Evolutionary conservation across 2,888 invertebrate species (phyloP).

Genomic region (Nowickia ferox): DNA sequence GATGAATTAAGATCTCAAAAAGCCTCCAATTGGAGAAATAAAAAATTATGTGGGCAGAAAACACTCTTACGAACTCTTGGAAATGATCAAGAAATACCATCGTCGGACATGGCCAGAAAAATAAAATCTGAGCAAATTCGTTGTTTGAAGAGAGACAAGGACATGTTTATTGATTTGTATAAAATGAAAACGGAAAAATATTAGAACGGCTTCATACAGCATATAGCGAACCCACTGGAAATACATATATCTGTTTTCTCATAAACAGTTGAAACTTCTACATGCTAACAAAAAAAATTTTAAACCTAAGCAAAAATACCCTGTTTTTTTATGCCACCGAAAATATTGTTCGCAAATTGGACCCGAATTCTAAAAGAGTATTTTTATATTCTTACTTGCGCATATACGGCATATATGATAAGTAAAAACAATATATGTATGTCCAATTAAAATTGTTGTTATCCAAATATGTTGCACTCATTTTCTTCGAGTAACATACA

Average conservation of each 20-base stretch:
- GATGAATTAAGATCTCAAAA: too few species aligned
- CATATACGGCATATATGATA: not conserved
- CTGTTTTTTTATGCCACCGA: constrained; percentile 29
- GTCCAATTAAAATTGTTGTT: too few species aligned
- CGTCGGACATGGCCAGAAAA: constrained; percentile 3
- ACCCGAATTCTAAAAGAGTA: not conserved
- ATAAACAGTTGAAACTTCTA: not conserved
- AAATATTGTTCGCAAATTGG: not conserved
- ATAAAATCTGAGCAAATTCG: constrained; percentile 26
- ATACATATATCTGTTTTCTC: not conserved
- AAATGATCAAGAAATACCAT: constrained; percentile 22
- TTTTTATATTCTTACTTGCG: constrained; percentile 16
- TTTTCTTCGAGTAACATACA: too few species aligned
- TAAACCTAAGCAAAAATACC: constrained; percentile 15
- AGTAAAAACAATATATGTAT: not conserved
- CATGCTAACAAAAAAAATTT: not conserved
- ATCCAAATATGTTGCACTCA: too few species aligned
- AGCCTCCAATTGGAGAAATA: too few species aligned
- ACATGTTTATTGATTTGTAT: not conserved
- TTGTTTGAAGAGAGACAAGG: not conserved
- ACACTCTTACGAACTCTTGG: not conserved
- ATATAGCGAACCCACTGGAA: not conserved
- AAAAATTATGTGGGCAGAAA: too few species aligned
- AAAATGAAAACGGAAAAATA: constrained; percentile 36
- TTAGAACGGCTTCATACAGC: constrained; percentile 7